These are phyloP conservation scores for Phoenicopterus ruber DNA, from an alignment of 2,113 vertebrate genomes.

Conservation along the genomic window DNA sequence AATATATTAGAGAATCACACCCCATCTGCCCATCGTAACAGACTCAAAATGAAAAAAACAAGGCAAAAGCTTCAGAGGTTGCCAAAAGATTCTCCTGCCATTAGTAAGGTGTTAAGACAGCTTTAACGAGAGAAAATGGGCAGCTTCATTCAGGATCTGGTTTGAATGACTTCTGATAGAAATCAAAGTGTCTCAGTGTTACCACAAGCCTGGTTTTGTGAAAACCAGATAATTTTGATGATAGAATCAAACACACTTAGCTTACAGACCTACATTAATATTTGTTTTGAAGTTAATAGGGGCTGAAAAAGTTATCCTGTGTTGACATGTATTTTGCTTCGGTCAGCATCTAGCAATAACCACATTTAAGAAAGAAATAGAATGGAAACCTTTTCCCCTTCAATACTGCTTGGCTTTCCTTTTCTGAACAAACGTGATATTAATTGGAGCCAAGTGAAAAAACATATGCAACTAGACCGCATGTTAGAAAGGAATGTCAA, in stretches of 20 bases:
- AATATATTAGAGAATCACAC: neutral
- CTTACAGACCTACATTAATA: neutral
- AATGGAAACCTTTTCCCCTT: neutral
- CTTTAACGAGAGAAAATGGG: neutral
- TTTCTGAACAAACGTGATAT: neutral
- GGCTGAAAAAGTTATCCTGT: neutral
- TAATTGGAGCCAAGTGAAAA: conserved; percentile 46
- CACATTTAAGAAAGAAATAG: neutral
- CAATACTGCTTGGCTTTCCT: neutral
- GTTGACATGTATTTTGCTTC: neutral
- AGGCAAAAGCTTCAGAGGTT: neutral
- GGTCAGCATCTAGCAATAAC: neutral
- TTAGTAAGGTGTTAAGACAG: neutral
- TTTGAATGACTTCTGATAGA: neutral
- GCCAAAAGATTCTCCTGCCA: neutral
- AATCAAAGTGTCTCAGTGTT: neutral
- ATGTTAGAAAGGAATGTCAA: conserved; percentile 4
- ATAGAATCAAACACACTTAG: neutral
- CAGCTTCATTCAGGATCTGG: neutral
- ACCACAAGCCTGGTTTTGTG: neutral
- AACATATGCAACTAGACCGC: neutral
- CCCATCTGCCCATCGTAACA: neutral
- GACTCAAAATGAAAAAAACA: neutral
- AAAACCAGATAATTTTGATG: neutral
- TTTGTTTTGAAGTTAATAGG: neutral